Base-by-base conservation (phyloP, 1,140 invertebrate species). In the Drosophila mojavensis region DNA sequence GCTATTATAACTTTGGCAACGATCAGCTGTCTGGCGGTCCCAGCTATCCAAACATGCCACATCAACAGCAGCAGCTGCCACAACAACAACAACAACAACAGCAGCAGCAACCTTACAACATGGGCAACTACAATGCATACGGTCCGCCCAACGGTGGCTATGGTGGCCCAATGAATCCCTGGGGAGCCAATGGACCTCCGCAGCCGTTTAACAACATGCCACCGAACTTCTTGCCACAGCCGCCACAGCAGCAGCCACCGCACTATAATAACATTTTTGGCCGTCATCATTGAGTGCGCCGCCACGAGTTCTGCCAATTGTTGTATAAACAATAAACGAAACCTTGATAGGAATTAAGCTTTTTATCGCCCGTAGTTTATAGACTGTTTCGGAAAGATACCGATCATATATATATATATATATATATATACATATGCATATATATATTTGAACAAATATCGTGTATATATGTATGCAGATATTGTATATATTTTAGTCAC, bases 261-360 rank as follows among this genome's bases (percentile, higher is more conserved):
- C 79, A 75, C n/a, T 80, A 74, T 47, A 78, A 73, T 47, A 84
- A 78, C 58, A 84, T 91, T 71, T 91, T 66, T 26, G 74, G 75
- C 1, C 71, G 59, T 0, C 75, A 77, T 26, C 64, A 81, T 13
- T 85, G n/a, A 13, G 7, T 24, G n/a, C 13, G 11, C 4, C 43
- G 3, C 11, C 17, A 58, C 20, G 30, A 65, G 36, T 13, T 39
- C 36, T 3, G 43, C 17, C 47, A 48, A 24, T 50, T 13, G 0
- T 13, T 26, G 10, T 11, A 50, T 50, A 50, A 50, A 50, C 1
- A 50, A 45, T 9, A 17, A 3, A 45, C 6, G 11, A 39, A 39
- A 11, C 3, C 11, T 9, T 9, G 6, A 39, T 36, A 36, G 33
- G 2, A 11, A 3, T 39, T 39, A 39, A 39, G 36, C 11, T 11